Evolutionary conservation across 2,113 vertebrate species (phyloP).

Genomic region (Garra rufa): DNA sequence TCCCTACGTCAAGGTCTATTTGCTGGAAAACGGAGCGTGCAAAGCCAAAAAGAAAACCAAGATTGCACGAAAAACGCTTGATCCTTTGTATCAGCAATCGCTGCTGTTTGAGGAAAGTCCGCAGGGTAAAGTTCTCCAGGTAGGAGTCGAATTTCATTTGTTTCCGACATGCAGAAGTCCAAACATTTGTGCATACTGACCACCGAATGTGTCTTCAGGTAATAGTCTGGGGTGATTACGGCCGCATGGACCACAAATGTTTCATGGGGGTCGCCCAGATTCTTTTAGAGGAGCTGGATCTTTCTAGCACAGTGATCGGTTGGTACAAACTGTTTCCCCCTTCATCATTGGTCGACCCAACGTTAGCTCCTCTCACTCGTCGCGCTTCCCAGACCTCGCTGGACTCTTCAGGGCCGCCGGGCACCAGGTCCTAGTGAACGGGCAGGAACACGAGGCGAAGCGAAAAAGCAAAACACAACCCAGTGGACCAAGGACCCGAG

Average conservation of each 20-base stretch:
- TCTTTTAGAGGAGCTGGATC: constrained; percentile 95
- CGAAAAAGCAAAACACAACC: constrained; percentile 42
- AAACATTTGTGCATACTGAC: neutral
- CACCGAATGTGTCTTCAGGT: constrained; percentile 76
- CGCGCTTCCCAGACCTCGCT: constrained; percentile 98
- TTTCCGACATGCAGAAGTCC: neutral
- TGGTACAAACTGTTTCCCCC: constrained; percentile 99
- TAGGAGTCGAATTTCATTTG: constrained; percentile 64
- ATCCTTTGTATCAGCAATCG: constrained; percentile 97
- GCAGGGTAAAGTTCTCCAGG: constrained; percentile 98
- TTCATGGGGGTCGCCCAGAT: constrained; percentile 99
- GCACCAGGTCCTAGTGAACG: constrained; percentile 90
- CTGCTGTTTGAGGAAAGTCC: constrained; percentile 96
- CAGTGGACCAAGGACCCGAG: constrained; percentile 66
- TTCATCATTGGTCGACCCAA: constrained; percentile 97
- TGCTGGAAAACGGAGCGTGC: constrained; percentile 94
- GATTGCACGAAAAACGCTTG: constrained; percentile 98
- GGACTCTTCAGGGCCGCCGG: constrained; percentile 94
- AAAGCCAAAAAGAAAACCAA: constrained; percentile 99
- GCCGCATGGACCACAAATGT: constrained; percentile 99
- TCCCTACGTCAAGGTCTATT: constrained; percentile 97
- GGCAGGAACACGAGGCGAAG: constrained; percentile 59
- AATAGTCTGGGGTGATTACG: constrained; percentile 99
- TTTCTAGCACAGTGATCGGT: constrained; percentile 98
- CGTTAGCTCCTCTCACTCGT: constrained; percentile 93